Percentiles rank a stretch among this genome's conserved stretches.
These are phyloP conservation scores for Colistium nudipinnis DNA, from an alignment of 2,113 vertebrate species.

Conservation along the genomic window DNA sequence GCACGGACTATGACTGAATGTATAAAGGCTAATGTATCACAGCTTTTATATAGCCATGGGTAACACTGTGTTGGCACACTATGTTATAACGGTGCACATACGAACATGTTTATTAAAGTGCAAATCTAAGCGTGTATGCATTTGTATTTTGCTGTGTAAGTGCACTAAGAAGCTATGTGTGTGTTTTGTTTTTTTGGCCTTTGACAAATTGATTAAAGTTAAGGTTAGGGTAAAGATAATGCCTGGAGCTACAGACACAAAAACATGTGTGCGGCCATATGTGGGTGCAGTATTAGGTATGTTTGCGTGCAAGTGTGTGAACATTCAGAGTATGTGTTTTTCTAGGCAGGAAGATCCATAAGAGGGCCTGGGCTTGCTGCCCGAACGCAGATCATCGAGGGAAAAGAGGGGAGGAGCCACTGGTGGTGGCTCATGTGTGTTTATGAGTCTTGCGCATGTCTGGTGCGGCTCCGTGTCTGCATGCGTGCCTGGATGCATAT, in stretches of 20 bases:
- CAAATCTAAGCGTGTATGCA: too few species aligned
- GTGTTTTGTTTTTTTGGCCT: not conserved
- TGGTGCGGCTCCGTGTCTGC: slow-evolving; percentile 36
- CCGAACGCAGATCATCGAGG: slow-evolving; percentile 68
- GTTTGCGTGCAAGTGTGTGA: slow-evolving; percentile 35
- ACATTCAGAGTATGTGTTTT: slow-evolving; percentile 58
- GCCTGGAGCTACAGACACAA: not conserved
- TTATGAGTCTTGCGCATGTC: slow-evolving; percentile 46
- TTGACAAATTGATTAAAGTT: not conserved
- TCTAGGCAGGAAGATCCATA: slow-evolving; percentile 62
- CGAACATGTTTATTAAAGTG: too few species aligned
- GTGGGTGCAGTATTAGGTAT: slow-evolving; percentile 10
- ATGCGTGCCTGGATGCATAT: slow-evolving; percentile 65
- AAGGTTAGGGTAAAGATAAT: not conserved
- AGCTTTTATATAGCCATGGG: too few species aligned
- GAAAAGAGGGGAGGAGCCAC: slow-evolving; percentile 47
- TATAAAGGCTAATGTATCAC: too few species aligned
- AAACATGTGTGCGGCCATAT: slow-evolving; percentile 2
- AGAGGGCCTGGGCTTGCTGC: slow-evolving; percentile 63
- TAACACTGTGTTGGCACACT: too few species aligned
- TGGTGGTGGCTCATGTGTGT: slow-evolving; percentile 51
- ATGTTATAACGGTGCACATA: too few species aligned
- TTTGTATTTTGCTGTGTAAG: not conserved
- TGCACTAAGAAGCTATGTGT: not conserved
- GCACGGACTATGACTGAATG: not conserved